A percentile compares a stretch with the other conserved stretches of the same genome.
phyloP scores from a whole-genome alignment of 2,113 vertebrate species.

The Anarrhichthys ocellatus region DNA sequence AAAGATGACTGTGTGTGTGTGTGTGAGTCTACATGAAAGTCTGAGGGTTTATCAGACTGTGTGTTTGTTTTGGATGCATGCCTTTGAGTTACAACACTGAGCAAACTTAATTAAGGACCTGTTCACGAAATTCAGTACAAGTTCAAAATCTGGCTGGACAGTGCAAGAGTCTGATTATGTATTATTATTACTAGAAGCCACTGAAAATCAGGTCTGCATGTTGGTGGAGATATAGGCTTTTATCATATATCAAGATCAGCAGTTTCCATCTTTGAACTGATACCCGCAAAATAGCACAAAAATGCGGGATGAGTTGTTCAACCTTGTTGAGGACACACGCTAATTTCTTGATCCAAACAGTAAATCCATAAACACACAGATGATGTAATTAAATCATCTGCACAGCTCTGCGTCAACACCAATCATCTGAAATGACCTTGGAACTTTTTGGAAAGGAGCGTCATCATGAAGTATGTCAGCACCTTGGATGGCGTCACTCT shows the following conservation, averaged over 20 bases:
- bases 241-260: not conserved
- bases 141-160: conserved; percentile 55
- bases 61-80: conserved; percentile 59
- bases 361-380: conserved; percentile 78
- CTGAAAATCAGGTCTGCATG: not conserved
- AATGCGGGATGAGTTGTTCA: conserved; percentile 46
- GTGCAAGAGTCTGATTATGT: conserved; percentile 18
- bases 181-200: conserved; percentile 2
- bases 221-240: not conserved
- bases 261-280: conserved; percentile 13
- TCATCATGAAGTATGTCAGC: conserved; percentile 34
- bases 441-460: conserved; percentile 45
- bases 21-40: conserved; percentile 27
- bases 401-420: conserved; percentile 63
- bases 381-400: conserved; percentile 67
- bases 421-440: conserved; percentile 75
- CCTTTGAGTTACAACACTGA: conserved; percentile 45
- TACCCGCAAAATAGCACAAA: conserved; percentile 2
- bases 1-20: conserved; percentile 24
- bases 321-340: conserved; percentile 71
- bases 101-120: conserved; percentile 53
- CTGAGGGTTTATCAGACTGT: conserved; percentile 27
- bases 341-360: conserved; percentile 65
- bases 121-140: conserved; percentile 58
- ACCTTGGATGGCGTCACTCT: conserved; percentile 21